These are phyloP conservation scores for Nematopogon swammerdamellus DNA, from an alignment of 2,888 invertebrate genomes.

Conservation along the genomic window DNA sequence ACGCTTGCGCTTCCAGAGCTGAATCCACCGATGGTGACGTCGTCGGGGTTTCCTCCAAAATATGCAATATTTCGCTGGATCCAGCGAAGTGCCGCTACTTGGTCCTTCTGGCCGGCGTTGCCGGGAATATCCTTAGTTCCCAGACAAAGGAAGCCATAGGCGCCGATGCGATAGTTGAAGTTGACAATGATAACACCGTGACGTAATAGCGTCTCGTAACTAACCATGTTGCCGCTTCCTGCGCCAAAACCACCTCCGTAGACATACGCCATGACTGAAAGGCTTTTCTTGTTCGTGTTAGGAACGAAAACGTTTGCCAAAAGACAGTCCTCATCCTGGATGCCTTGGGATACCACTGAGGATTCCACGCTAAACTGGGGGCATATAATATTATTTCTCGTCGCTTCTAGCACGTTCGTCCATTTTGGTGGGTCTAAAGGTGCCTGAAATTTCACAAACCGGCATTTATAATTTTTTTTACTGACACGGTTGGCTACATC, in stretches of 20 bases:
- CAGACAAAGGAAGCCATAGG: constrained; percentile 4
- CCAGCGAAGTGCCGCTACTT: constrained; percentile 6
- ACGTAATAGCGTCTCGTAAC: neutral
- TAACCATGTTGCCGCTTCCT: constrained; percentile 1
- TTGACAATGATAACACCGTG: constrained; percentile 1
- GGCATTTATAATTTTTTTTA: too few relatives aligned
- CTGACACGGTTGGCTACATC: too few relatives aligned
- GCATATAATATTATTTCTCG: too few relatives aligned
- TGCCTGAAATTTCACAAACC: too few relatives aligned
- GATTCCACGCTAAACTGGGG: too few relatives aligned
- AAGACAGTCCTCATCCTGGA: constrained; percentile 4
- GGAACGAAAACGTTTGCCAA: constrained; percentile 5
- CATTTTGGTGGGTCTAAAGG: too few relatives aligned
- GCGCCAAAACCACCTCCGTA: constrained; percentile 3
- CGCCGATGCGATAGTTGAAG: constrained; percentile 5
- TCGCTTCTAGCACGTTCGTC: too few relatives aligned
- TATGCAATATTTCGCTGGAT: constrained; percentile 2
- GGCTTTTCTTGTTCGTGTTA: neutral
- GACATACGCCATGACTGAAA: constrained; percentile 2
- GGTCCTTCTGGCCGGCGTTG: constrained; percentile 4
- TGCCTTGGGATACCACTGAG: too few relatives aligned
- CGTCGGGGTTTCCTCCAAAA: neutral
- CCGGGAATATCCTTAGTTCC: neutral
- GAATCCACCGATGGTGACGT: constrained; percentile 2
- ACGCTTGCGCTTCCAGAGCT: constrained; percentile 2